A percentile compares a stretch with the other conserved stretches of the same genome.
These are phyloP conservation scores for Scortum barcoo DNA, from an alignment of 2,113 vertebrate genomes.

Conservation along the genomic window DNA sequence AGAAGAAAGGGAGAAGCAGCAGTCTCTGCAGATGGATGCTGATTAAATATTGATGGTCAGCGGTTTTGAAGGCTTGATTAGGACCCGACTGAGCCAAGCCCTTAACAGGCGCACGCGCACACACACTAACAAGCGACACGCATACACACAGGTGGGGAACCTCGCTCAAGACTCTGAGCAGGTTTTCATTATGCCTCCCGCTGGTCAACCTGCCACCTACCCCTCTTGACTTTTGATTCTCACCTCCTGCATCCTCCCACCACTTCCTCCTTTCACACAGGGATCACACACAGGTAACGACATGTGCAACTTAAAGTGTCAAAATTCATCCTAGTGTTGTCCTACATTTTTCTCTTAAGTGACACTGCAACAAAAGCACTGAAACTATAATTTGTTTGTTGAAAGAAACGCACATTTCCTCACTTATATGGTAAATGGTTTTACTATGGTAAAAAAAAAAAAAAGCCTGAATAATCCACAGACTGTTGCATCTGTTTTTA, in stretches of 20 bases:
- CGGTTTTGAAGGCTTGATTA: conserved; percentile 70
- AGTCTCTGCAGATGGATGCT: conserved; percentile 74
- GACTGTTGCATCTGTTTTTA: background rate
- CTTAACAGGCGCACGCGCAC: conserved; percentile 22
- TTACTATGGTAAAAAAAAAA: too few relatives aligned
- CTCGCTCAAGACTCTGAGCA: conserved; percentile 34
- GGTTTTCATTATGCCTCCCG: conserved; percentile 58
- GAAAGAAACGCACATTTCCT: background rate
- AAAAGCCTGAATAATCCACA: background rate
- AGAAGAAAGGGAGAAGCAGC: conserved; percentile 59
- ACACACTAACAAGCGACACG: conserved; percentile 14
- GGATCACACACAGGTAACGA: conserved; percentile 51
- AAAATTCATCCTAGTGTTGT: background rate
- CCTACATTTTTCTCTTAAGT: background rate
- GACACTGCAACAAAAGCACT: background rate
- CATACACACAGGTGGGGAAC: conserved; percentile 45
- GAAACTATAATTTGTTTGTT: background rate
- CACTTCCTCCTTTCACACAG: conserved; percentile 56
- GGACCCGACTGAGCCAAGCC: conserved; percentile 52
- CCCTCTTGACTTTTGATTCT: conserved; percentile 55
- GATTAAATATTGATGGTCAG: conserved; percentile 79
- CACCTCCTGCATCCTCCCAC: conserved; percentile 51
- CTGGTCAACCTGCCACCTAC: conserved; percentile 48
- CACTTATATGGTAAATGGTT: too few relatives aligned
- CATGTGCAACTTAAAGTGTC: background rate